phyloP scores from a whole-genome alignment of 2,113 vertebrate species.

The Oreotrochilus melanogaster region DNA sequence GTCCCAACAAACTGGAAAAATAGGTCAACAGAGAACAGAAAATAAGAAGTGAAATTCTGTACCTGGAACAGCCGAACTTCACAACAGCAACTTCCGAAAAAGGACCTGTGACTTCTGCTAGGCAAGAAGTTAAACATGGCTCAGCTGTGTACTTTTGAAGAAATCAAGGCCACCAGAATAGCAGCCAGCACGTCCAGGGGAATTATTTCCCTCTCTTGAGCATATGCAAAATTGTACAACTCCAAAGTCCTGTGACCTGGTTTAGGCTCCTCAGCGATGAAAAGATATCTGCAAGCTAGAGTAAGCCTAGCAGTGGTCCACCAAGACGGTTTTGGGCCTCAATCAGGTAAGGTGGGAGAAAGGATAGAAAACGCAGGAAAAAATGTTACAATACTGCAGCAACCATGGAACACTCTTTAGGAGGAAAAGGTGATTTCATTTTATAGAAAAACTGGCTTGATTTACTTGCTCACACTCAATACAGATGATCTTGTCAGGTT shows the following conservation, averaged over 20 bases:
- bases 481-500: not conserved
- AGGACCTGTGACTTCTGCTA: not conserved
- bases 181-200: not conserved
- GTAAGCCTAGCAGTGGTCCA: not conserved
- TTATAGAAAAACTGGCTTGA: not conserved
- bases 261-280: not conserved
- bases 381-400: not conserved
- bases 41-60: not conserved
- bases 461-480: not conserved
- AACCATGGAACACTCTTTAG: not conserved
- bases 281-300: not conserved
- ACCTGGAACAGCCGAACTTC: not conserved
- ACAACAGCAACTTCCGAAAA: not conserved
- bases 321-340: not conserved
- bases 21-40: not conserved
- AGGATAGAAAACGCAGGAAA: fast-evolving
- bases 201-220: not conserved
- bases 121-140: not conserved
- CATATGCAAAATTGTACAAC: not conserved
- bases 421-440: not conserved
- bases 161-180: not conserved
- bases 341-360: not conserved
- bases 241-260: not conserved
- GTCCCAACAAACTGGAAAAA: not conserved
- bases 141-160: not conserved